Percentiles rank a stretch among this genome's conserved stretches.
These are phyloP conservation scores for Sander vitreus DNA, from an alignment of 2,113 vertebrate genomes.

Conservation along the genomic window DNA sequence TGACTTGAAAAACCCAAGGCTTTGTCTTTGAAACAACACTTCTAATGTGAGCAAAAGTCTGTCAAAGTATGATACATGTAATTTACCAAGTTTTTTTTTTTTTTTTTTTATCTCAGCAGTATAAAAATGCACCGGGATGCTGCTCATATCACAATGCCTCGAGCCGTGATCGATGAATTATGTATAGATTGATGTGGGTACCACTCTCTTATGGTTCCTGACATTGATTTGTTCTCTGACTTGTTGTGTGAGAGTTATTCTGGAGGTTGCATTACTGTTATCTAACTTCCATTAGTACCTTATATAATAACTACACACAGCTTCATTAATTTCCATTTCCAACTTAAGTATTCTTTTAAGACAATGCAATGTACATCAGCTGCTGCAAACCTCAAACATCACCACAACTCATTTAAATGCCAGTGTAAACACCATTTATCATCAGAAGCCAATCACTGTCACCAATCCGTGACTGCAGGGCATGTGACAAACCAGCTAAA, in stretches of 20 bases:
- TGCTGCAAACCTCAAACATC: slow-evolving; percentile 5
- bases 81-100: slow-evolving; percentile 1
- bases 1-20: slow-evolving; percentile 42
- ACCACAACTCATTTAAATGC: slow-evolving; percentile 4
- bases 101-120: neutral
- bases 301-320: neutral
- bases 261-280: neutral
- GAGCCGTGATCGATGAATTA: slow-evolving; percentile 16
- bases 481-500: slow-evolving; percentile 36
- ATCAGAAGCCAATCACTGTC: slow-evolving; percentile 39
- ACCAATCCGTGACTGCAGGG: neutral
- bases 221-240: neutral
- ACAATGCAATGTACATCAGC: neutral
- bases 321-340: neutral
- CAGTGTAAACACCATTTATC: slow-evolving; percentile 36
- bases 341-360: neutral
- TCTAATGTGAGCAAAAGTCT: slow-evolving; percentile 4
- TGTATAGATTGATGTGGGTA: neutral
- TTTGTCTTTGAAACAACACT: slow-evolving; percentile 51
- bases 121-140: slow-evolving; percentile 16
- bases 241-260: neutral
- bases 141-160: neutral
- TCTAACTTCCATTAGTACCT: neutral
- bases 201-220: neutral
- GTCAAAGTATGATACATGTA: neutral